Base-by-base conservation (phyloP, 1,140 invertebrate species). In the Brachystomella parvula region DNA sequence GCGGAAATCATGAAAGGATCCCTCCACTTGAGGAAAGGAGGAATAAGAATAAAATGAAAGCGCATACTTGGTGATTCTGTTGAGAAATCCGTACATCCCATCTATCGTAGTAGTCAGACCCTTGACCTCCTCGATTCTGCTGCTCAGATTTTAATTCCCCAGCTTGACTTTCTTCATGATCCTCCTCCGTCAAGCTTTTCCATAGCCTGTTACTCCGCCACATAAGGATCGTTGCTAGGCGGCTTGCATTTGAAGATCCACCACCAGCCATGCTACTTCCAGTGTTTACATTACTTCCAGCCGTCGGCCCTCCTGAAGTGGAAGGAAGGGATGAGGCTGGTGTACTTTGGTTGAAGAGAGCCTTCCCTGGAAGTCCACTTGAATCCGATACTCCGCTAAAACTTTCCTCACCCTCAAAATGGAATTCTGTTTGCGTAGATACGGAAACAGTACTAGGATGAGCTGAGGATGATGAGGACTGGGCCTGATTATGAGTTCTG, bases 141-240 rank as follows among this genome's bases (percentile, higher is more conserved):
- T 53, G 49, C 49, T 53, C 12, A 44, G 39, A n/a, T 9, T 44
- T n/a, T 3, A 69, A 56, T 47, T 69, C 68, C 21, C 58, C 28
- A 53, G n/a, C 19, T 12, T 47, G 60, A 64, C 56, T 66, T 21
- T 72, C 71, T 24, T 72, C 71, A 15, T 35, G 33, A 24, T 72
- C 71, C 35, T 73, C 71, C 28, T 73, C 71, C 24, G 71, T 73
- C 19, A 73, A 65, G 61, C 71, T 73, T 56, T 66, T 73, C 71
- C 71, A 73, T 35, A 70, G 44, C 39, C 69, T 31, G 32, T 68
- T 64, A 65, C 65, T 67, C 60, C 69, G 60, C 64, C 63, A 69
- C 66, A 73, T 70, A 19, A 70, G 53, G 28, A 70, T 65, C 15
- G 68, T 68, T 15, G 68, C 71, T 3, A 70, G 65, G 57, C 71